These are phyloP conservation scores for Nephrotoma guestfalica DNA, from an alignment of 2,888 invertebrate genomes.

Conservation along the genomic window DNA sequence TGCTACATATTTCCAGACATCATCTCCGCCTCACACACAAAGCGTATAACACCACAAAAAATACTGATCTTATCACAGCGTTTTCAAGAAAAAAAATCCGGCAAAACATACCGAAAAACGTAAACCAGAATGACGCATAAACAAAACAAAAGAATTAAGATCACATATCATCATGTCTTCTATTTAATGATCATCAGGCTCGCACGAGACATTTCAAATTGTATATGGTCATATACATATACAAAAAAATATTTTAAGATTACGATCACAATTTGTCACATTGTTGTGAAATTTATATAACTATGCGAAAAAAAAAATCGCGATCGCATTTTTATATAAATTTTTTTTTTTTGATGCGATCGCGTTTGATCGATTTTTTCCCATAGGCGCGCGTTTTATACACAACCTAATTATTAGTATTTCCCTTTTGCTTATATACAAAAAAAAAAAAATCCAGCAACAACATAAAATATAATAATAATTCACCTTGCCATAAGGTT, in stretches of 20 bases:
- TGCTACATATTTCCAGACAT: too few species aligned
- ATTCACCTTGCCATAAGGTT: not conserved
- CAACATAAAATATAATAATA: not conserved
- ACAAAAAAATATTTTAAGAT: not conserved
- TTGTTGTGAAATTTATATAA: not conserved
- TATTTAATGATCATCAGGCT: not conserved
- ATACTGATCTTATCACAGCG: not conserved
- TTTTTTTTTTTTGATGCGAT: not conserved
- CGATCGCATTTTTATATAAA: not conserved
- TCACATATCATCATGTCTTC: not conserved
- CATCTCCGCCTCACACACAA: too few species aligned
- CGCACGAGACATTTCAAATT: not conserved
- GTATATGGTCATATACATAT: not conserved
- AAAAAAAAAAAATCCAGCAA: not conserved
- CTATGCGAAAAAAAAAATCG: not conserved
- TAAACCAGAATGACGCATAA: not conserved
- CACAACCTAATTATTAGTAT: not conserved
- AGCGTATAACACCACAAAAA: not conserved
- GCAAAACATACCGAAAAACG: not conserved
- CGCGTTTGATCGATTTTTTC: not conserved
- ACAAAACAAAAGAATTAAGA: not conserved
- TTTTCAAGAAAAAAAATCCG: not conserved
- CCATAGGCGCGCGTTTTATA: not conserved
- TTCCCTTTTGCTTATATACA: not conserved
- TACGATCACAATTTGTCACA: not conserved